These are phyloP conservation scores for Myzus persicae DNA, from an alignment of 1,140 invertebrate species.

Conservation along the genomic window DNA sequence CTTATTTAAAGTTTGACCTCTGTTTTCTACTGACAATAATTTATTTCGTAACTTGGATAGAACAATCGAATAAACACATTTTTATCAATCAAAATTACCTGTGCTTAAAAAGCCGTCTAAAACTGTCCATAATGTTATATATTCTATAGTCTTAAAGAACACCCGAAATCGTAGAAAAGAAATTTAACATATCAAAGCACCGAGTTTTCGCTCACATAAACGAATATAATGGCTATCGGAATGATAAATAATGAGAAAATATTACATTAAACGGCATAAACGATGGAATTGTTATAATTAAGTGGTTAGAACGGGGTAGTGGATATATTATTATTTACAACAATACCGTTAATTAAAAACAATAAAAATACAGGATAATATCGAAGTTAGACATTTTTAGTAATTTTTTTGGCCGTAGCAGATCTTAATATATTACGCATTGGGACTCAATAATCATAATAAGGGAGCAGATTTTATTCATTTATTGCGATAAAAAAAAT, in stretches of 20 bases:
- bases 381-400: background rate
- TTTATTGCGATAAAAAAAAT: too few relatives aligned
- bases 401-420: too few relatives aligned
- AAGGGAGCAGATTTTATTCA: too few relatives aligned
- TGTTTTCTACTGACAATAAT: background rate
- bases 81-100: background rate
- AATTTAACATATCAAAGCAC: too few relatives aligned
- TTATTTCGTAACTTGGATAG: background rate
- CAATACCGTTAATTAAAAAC: background rate
- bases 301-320: too few relatives aligned
- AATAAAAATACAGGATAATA: background rate
- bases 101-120: background rate
- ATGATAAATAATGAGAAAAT: too few relatives aligned
- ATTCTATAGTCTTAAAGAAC: background rate
- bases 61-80: background rate
- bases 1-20: background rate
- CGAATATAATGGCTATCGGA: background rate
- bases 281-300: too few relatives aligned
- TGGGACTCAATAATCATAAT: too few relatives aligned
- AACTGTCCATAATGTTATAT: background rate
- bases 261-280: too few relatives aligned
- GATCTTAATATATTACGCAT: too few relatives aligned
- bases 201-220: background rate
- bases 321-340: background rate
- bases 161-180: too few relatives aligned